Base-by-base conservation (phyloP, 2,113 vertebrate species). In the Terrapene triunguis region DNA sequence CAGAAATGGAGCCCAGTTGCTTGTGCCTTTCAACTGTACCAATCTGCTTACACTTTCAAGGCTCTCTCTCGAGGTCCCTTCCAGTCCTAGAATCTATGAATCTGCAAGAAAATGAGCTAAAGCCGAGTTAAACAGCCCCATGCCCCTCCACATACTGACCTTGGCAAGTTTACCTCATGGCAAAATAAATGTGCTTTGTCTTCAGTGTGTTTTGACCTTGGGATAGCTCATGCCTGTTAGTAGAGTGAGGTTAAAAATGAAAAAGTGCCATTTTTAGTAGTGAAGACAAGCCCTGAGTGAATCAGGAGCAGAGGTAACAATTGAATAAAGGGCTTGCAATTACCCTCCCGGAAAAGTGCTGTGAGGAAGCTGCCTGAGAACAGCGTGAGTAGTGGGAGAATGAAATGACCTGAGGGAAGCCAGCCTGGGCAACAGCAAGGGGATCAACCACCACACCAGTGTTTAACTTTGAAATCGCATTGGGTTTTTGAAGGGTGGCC, bases 1-100 rank as follows among this genome's bases (percentile, higher is more conserved):
- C 84, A 78, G 76, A 51, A 0, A 0, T 19, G 5, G n/a, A 29
- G 42, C 65, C 42, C 16, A 87, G 55, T 29, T 44, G 8, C 27
- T 76, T 6, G 0, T 35, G 24, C 13, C 80, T 50, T 79, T 85
- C 27, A 19, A 24, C 32, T 12, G 9, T n/a, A 55, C 24, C 50
- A 1, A 0, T 29, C 5, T 1, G 1, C 62, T 50, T 38, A 82
- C 79, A 42, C 82, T 65, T 69, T 69, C 22, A 59, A 72, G 62
- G 1, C 42, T 47, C 42, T 57, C 72, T 83, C 44, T 44, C 44
- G 44, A 44, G 44, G 44, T 44, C 44, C 44, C 44, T 44, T 44
- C 44, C 44, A 44, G 44, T 44, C 44, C 44, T 44, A 44, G 44
- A 44, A 44, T 44, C 44, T 44, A 44, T 44, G 44, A 44, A 44